These are phyloP conservation scores for Dasyprocta punctata DNA, from an alignment of 2,113 vertebrate genomes.

Conservation along the genomic window DNA sequence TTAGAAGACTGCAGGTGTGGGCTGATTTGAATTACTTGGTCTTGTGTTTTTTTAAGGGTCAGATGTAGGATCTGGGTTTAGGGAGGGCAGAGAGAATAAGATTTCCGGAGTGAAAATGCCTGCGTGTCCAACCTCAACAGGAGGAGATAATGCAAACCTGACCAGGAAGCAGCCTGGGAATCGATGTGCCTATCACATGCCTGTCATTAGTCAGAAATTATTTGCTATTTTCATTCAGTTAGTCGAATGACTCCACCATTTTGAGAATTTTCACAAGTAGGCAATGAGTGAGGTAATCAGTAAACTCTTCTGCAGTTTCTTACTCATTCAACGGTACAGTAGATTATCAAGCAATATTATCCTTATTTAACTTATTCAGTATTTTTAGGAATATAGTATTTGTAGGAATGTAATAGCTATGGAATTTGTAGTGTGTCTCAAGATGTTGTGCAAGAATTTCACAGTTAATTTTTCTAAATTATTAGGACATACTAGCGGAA, in stretches of 20 bases:
- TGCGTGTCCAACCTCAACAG: constrained; percentile 48
- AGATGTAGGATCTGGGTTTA: constrained; percentile 71
- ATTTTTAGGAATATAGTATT: neutral
- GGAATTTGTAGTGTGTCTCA: constrained; percentile 14
- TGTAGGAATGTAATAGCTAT: neutral
- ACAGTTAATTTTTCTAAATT: constrained; percentile 50
- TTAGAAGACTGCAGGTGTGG: constrained; percentile 72
- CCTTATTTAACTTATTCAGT: neutral
- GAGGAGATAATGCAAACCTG: constrained; percentile 50
- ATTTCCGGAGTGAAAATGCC: constrained; percentile 70
- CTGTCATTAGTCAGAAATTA: constrained; percentile 52
- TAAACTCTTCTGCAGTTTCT: constrained; percentile 10
- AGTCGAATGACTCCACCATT: constrained; percentile 37
- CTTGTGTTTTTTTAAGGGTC: constrained; percentile 70
- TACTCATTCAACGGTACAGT: neutral
- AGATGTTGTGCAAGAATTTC: constrained; percentile 35
- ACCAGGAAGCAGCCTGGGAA: constrained; percentile 35
- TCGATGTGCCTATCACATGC: neutral
- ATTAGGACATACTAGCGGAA: constrained; percentile 53
- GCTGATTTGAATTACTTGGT: constrained; percentile 73
- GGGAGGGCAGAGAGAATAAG: constrained; percentile 60
- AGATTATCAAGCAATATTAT: neutral
- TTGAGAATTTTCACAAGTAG: constrained; percentile 58
- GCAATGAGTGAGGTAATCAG: constrained; percentile 56
- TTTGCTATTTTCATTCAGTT: constrained; percentile 66